A percentile compares a stretch with the other conserved stretches of the same genome.
These are phyloP conservation scores for Trogon melanurus DNA, from an alignment of 2,113 vertebrate genomes.

Conservation along the genomic window DNA sequence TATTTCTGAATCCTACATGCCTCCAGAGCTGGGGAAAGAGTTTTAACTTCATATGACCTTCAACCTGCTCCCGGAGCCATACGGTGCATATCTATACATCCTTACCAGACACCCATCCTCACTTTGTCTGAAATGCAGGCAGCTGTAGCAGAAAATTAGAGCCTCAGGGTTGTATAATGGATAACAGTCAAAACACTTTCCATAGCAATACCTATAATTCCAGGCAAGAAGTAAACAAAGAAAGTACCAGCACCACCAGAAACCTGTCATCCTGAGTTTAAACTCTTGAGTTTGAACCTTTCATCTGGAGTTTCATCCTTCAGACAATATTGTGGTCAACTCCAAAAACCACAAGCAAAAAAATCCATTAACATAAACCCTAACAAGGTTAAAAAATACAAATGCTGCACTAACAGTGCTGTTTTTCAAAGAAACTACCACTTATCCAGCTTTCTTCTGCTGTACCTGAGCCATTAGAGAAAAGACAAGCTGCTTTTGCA, in stretches of 20 bases:
- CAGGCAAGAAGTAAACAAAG: conserved; percentile 16
- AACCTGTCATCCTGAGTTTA: not conserved
- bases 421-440: not conserved
- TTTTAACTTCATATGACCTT: not conserved
- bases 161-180: not conserved
- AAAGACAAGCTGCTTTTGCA: not conserved
- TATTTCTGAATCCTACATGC: not conserved
- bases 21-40: not conserved
- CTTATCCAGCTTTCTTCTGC: not conserved
- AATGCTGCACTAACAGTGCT: not conserved
- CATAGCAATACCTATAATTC: not conserved
- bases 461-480: not conserved
- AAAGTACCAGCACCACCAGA: not conserved
- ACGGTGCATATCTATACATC: not conserved
- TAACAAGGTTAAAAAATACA: not conserved
- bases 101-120: not conserved
- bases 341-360: not conserved
- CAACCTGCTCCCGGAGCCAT: not conserved
- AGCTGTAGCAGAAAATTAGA: not conserved
- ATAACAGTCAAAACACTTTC: not conserved
- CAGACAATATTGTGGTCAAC: not conserved
- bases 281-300: not conserved
- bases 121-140: not conserved
- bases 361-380: not conserved
- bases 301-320: not conserved